Percentiles rank a stretch among this genome's conserved stretches.
Evolutionary conservation across 2,113 vertebrate genomes (phyloP).

Genomic region (Carollia perspicillata): DNA sequence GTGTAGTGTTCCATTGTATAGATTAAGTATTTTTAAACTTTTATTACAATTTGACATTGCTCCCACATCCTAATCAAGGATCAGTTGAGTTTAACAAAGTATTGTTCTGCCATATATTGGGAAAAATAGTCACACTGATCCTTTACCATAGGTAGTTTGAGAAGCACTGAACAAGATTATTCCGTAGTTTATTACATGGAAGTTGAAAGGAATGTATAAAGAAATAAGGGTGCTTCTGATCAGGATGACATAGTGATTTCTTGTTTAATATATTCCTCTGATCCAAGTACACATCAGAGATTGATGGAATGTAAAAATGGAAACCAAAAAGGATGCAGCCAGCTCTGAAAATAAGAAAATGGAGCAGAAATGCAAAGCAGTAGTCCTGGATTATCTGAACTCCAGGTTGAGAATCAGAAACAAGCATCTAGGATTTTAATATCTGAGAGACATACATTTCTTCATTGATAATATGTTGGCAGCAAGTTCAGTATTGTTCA

Average conservation of each 20-base stretch:
- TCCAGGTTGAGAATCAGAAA: not conserved
- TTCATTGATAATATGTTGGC: not conserved
- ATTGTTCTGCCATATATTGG: not conserved
- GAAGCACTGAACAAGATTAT: not conserved
- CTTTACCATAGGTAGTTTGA: not conserved
- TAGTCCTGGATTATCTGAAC: not conserved
- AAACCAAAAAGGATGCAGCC: not conserved
- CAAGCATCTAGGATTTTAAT: not conserved
- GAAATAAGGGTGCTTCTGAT: not conserved
- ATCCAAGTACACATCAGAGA: not conserved
- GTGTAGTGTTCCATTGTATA: not conserved
- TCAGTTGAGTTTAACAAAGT: not conserved
- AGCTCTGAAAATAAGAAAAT: not conserved
- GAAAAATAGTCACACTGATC: not conserved
- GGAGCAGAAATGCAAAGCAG: not conserved
- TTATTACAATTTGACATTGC: not conserved
- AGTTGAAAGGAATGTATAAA: not conserved
- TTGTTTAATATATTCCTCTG: not conserved
- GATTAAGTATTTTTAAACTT: not conserved
- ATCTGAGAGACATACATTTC: not conserved
- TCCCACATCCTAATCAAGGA: not conserved
- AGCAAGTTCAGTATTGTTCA: not conserved
- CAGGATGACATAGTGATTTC: not conserved
- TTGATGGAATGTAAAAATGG: not conserved
- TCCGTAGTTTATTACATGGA: not conserved